Evolutionary conservation across 2,797 vertebrate genomes (phyloP).

Genomic region (Telmatherina bonti): DNA sequence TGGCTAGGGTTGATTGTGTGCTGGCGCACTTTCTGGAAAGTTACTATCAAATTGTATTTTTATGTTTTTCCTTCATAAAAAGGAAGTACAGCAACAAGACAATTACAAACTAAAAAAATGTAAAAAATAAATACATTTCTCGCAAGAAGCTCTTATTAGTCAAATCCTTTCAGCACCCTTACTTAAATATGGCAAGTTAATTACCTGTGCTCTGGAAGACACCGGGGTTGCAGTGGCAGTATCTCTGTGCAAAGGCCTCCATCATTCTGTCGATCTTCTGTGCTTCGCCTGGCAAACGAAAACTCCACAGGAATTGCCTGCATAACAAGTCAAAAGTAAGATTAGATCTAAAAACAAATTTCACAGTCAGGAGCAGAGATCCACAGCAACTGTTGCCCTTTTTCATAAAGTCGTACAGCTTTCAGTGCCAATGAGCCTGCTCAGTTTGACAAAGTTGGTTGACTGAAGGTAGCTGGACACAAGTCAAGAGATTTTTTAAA

Average conservation of each 20-base stretch:
- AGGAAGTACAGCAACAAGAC: background rate
- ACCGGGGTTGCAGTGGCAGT: conserved; percentile 94
- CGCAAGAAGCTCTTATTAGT: background rate
- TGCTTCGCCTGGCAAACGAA: conserved; percentile 93
- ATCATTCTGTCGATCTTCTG: conserved; percentile 98
- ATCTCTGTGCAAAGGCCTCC: conserved; percentile 97
- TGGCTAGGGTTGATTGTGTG: conserved; percentile 14
- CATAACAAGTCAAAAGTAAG: conserved; percentile 35
- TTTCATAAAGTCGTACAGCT: conserved; percentile 6
- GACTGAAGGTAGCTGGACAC: conserved; percentile 1
- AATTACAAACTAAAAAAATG: background rate
- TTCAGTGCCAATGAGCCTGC: conserved; percentile 28
- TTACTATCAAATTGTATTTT: conserved; percentile 11
- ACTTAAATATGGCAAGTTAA: background rate
- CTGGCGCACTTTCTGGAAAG: conserved; percentile 10
- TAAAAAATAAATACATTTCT: background rate
- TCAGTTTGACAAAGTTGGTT: conserved; percentile 21
- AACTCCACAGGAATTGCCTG: conserved; percentile 97
- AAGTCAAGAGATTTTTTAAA: conserved; percentile 3
- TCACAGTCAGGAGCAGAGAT: no score
- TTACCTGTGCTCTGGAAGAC: conserved; percentile 95
- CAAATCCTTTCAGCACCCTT: background rate
- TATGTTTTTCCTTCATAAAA: conserved; percentile 1
- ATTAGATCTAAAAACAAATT: no score
- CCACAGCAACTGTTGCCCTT: background rate